These are phyloP conservation scores for Paramisgurnus dabryanus DNA, from an alignment of 2,113 vertebrate species.

Conservation along the genomic window DNA sequence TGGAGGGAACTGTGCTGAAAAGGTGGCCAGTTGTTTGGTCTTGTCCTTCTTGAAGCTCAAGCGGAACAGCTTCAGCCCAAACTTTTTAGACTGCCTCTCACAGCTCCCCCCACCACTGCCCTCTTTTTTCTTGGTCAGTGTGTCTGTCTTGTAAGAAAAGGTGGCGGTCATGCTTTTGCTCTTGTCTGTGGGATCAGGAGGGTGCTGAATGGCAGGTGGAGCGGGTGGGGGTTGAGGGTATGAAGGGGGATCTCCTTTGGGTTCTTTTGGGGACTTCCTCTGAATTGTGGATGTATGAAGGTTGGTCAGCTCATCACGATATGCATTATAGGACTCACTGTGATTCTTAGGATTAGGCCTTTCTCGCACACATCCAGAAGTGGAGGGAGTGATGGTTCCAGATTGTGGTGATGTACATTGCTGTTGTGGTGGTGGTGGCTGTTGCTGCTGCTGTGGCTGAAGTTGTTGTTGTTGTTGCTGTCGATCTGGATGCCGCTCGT, in stretches of 20 bases:
- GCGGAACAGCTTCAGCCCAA: conserved; percentile 94
- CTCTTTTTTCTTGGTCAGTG: conserved; percentile 88
- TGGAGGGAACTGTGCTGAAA: conserved; percentile 96
- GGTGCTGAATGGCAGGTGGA: conserved; percentile 83
- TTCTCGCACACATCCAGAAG: conserved; percentile 89
- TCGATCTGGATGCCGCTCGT: conserved; percentile 89
- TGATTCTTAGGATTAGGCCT: conserved; percentile 90
- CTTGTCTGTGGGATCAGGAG: conserved; percentile 87
- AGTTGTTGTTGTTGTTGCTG: conserved; percentile 71
- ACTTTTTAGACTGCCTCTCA: conserved; percentile 94
- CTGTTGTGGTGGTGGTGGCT: conserved; percentile 78
- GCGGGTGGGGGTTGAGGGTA: conserved; percentile 82
- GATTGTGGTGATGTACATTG: conserved; percentile 94
- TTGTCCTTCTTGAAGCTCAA: conserved; percentile 98
- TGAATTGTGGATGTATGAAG: conserved; percentile 91
- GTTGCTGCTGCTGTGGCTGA: conserved; percentile 60
- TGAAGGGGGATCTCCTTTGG: conserved; percentile 84
- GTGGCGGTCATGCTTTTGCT: conserved; percentile 90
- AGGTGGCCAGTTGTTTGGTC: conserved; percentile 93
- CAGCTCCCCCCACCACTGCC: conserved; percentile 78
- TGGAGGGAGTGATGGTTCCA: conserved; percentile 89
- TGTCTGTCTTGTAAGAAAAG: conserved; percentile 94
- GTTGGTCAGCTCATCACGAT: conserved; percentile 88
- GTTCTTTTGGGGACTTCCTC: conserved; percentile 92
- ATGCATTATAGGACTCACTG: conserved; percentile 88